These are phyloP conservation scores for Kuschelorhynchus macadamiae DNA, from an alignment of 2,888 invertebrate genomes.

Conservation along the genomic window DNA sequence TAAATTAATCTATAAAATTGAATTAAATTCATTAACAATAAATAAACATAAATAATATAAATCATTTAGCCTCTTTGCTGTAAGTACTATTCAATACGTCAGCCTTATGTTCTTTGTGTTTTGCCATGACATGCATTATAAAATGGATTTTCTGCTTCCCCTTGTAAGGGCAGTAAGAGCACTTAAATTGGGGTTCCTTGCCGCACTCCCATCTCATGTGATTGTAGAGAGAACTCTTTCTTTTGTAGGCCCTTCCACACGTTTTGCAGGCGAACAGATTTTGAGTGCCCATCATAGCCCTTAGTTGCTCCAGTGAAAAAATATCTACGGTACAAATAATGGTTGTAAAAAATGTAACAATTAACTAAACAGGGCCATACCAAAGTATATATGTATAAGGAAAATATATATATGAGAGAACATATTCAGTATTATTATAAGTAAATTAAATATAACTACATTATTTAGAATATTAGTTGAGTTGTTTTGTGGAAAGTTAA, in stretches of 20 bases:
- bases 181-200: constrained; percentile 58
- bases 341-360: too few relatives aligned
- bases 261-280: constrained; percentile 47
- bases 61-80: constrained; percentile 25
- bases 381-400: too few relatives aligned
- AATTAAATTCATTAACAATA: too few relatives aligned
- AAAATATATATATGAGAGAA: too few relatives aligned
- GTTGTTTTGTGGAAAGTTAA: background rate
- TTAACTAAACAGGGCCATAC: too few relatives aligned
- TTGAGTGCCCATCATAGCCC: constrained; percentile 43
- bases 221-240: constrained; percentile 55
- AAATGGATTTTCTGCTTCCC: constrained; percentile 49
- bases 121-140: constrained; percentile 50
- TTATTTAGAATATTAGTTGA: background rate
- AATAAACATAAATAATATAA: background rate
- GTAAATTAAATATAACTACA: too few relatives aligned
- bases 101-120: constrained; percentile 59
- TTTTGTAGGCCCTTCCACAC: constrained; percentile 54
- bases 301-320: constrained; percentile 28
- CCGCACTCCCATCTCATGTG: constrained; percentile 58
- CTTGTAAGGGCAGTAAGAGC: constrained; percentile 49
- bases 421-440: too few relatives aligned
- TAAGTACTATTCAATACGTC: constrained; percentile 53
- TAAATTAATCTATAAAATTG: too few relatives aligned
- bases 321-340: constrained; percentile 11